These are phyloP conservation scores for Synergus japonicus DNA, from an alignment of 2,888 invertebrate genomes.

Conservation along the genomic window DNA sequence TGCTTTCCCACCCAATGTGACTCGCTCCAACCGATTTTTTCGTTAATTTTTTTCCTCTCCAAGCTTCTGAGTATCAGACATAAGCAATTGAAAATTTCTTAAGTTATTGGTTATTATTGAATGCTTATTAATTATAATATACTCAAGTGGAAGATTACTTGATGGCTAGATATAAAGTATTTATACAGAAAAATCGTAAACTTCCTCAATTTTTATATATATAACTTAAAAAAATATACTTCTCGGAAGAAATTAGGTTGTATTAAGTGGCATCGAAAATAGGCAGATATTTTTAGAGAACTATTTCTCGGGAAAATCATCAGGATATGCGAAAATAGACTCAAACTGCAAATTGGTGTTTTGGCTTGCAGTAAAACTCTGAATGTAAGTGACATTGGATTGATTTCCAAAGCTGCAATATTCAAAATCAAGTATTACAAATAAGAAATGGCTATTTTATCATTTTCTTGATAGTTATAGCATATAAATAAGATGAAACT, in stretches of 20 bases:
- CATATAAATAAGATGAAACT: not conserved
- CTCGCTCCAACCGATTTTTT: not conserved
- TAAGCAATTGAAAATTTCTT: too few species aligned
- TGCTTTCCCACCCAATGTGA: not conserved
- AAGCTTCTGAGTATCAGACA: not conserved
- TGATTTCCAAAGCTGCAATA: not conserved
- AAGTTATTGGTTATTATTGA: too few species aligned
- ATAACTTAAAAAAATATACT: not conserved
- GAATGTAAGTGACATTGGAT: not conserved
- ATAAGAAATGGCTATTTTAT: not conserved
- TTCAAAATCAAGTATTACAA: not conserved
- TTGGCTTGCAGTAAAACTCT: not conserved
- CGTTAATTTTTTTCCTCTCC: not conserved
- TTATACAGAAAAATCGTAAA: not conserved
- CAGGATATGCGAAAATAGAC: conserved; percentile 1
- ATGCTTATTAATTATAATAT: conserved; percentile 46
- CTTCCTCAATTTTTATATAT: conserved; percentile 4
- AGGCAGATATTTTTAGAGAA: not conserved
- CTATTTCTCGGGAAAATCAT: not conserved
- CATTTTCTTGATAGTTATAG: not conserved
- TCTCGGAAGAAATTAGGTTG: not conserved
- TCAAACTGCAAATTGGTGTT: not conserved
- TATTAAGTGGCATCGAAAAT: not conserved
- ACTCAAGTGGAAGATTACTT: conserved; percentile 48
- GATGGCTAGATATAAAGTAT: not conserved